These are phyloP conservation scores for Arothron firmamentum DNA, from an alignment of 2,113 vertebrate species.

Conservation along the genomic window DNA sequence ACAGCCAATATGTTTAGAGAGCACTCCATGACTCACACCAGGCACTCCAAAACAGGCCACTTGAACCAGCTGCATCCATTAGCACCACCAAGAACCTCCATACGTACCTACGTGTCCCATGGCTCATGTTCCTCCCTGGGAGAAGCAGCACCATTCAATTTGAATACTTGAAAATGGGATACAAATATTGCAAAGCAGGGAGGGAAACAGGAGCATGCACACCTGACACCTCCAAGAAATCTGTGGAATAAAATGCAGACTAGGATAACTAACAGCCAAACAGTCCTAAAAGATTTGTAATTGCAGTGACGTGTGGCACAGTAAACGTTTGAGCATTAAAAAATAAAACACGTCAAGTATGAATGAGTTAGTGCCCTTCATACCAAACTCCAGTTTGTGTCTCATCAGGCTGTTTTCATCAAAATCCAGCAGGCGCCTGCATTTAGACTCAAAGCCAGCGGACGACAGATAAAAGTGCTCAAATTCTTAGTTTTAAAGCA, in stretches of 20 bases:
- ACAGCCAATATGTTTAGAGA: conserved; percentile 23
- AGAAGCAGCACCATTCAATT: conserved; percentile 19
- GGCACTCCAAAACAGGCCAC: conserved; percentile 46
- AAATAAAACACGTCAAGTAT: too few species aligned
- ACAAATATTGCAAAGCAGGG: conserved; percentile 12
- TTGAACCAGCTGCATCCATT: conserved; percentile 46
- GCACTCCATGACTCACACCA: conserved; percentile 36
- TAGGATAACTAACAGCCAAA: too few species aligned
- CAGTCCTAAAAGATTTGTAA: too few species aligned
- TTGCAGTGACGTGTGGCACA: too few species aligned
- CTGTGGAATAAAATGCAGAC: too few species aligned
- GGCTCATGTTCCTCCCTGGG: conserved; percentile 60
- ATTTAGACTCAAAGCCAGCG: conserved; percentile 2
- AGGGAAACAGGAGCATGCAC: not conserved
- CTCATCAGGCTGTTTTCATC: not conserved
- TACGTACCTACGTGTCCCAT: conserved; percentile 33
- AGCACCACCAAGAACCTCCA: conserved; percentile 26
- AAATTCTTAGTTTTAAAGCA: not conserved
- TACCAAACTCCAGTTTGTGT: too few species aligned
- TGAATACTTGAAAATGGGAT: conserved; percentile 20
- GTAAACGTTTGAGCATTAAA: too few species aligned
- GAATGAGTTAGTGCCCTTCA: too few species aligned
- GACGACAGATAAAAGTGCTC: conserved; percentile 14
- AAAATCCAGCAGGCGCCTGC: conserved; percentile 8
- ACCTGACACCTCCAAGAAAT: too few species aligned